Evolutionary conservation across 2,888 invertebrate species (phyloP).

Genomic region (Sphinx pinastri): DNA sequence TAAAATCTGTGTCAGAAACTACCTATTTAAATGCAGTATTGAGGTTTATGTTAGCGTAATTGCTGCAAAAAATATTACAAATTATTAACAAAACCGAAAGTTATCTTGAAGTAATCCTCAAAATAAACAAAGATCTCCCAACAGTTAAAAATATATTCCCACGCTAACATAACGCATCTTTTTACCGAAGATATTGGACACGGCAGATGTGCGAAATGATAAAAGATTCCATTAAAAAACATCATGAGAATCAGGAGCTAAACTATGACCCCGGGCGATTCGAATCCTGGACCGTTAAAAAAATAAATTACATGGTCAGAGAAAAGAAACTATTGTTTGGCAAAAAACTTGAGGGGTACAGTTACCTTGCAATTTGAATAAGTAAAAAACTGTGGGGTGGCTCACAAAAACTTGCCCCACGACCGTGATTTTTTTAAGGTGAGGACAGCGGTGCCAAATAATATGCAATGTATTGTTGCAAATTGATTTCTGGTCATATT

Average conservation of each 20-base stretch:
- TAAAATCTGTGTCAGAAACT: too few species aligned
- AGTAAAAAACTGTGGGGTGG: constrained; percentile 72
- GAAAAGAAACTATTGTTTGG: constrained; percentile 75
- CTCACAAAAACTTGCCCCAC: constrained; percentile 62
- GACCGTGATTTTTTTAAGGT: constrained; percentile 71
- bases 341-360: constrained; percentile 73
- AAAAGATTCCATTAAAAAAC: constrained; percentile 67
- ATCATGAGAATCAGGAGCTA: constrained; percentile 74
- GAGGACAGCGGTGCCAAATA: constrained; percentile 61
- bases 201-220: constrained; percentile 71
- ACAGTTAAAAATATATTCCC: constrained; percentile 47
- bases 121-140: constrained; percentile 23
- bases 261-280: constrained; percentile 81
- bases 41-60: too few species aligned
- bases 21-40: too few species aligned
- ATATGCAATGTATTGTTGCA: constrained; percentile 68
- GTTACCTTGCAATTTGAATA: constrained; percentile 78
- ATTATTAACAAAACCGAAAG: constrained; percentile 13
- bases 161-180: constrained; percentile 52
- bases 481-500: constrained; percentile 70
- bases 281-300: constrained; percentile 69
- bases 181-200: constrained; percentile 49
- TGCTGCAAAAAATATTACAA: too few species aligned
- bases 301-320: constrained; percentile 69
- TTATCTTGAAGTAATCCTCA: constrained; percentile 18